These are phyloP conservation scores for Temnothorax unifasciatus DNA, from an alignment of 2,888 invertebrate species.

Conservation along the genomic window DNA sequence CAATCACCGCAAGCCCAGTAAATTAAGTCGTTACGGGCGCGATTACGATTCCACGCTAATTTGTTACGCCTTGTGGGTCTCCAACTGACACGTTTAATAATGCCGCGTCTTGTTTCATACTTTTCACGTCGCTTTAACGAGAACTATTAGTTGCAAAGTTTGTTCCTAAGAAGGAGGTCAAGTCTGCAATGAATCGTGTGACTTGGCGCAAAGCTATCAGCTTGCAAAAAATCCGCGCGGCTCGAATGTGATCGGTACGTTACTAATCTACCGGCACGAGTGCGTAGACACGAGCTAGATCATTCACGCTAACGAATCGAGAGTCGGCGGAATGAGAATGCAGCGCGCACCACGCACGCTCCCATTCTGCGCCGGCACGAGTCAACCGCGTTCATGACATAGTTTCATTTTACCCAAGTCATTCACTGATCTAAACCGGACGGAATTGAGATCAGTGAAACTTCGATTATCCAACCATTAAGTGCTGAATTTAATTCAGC, in stretches of 20 bases:
- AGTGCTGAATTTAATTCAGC: constrained; percentile 1
- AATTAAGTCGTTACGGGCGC: constrained; percentile 41
- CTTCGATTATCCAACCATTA: constrained; percentile 23
- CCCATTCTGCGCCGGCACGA: constrained; percentile 36
- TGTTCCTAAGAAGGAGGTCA: neutral
- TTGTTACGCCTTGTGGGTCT: constrained; percentile 4
- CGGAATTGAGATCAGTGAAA: constrained; percentile 30
- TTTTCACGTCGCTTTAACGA: constrained; percentile 21
- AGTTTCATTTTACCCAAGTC: constrained; percentile 39
- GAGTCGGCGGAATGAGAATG: constrained; percentile 31
- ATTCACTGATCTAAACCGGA: constrained; percentile 26
- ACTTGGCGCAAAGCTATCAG: neutral
- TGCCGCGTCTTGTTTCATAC: constrained; percentile 8
- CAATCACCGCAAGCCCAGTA: constrained; percentile 27
- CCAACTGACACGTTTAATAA: constrained; percentile 37
- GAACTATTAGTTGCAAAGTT: constrained; percentile 13
- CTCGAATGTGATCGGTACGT: neutral
- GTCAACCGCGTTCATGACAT: constrained; percentile 43
- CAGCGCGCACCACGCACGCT: constrained; percentile 18
- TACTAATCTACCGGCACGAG: constrained; percentile 22
- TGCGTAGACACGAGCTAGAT: constrained; percentile 26
- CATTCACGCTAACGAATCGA: constrained; percentile 28
- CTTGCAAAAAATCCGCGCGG: constrained; percentile 11
- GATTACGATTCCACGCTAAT: constrained; percentile 36
- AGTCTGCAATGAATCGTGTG: neutral